Percentiles rank a stretch among this genome's conserved stretches.
These are phyloP conservation scores for Acanthosepion lycidas DNA, from an alignment of 2,888 invertebrate species.

Conservation along the genomic window DNA sequence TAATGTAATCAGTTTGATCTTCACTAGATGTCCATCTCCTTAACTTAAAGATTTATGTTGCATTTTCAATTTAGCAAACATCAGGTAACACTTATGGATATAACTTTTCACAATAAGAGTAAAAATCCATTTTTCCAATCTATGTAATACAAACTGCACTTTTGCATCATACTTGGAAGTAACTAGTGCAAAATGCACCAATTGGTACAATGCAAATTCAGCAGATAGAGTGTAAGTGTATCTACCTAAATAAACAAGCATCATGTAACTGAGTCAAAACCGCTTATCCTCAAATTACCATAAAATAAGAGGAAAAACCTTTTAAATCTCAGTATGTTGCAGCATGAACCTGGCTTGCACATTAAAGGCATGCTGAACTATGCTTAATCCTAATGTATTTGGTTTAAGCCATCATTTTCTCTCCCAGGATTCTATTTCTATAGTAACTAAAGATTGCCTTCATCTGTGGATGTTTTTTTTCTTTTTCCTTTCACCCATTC, in stretches of 20 bases:
- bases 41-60: no score
- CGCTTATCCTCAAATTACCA: background rate
- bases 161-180: no score
- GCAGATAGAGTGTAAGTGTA: background rate
- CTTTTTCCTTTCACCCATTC: background rate
- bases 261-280: background rate
- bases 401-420: conserved; percentile 18
- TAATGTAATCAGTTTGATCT: no score
- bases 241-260: background rate
- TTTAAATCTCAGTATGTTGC: background rate
- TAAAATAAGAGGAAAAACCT: conserved; percentile 6
- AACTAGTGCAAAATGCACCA: background rate
- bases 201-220: background rate
- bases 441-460: conserved; percentile 11
- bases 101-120: no score
- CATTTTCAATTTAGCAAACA: no score
- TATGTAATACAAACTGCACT: no score
- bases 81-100: no score
- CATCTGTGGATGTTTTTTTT: background rate
- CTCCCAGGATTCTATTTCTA: background rate
- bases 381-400: background rate
- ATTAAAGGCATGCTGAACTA: background rate
- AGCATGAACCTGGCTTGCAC: background rate
- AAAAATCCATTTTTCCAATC: no score
- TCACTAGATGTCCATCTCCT: no score